Conservation (phyloP, 2,113 vertebrate species). For the Pogonocichla stellata region DNA sequence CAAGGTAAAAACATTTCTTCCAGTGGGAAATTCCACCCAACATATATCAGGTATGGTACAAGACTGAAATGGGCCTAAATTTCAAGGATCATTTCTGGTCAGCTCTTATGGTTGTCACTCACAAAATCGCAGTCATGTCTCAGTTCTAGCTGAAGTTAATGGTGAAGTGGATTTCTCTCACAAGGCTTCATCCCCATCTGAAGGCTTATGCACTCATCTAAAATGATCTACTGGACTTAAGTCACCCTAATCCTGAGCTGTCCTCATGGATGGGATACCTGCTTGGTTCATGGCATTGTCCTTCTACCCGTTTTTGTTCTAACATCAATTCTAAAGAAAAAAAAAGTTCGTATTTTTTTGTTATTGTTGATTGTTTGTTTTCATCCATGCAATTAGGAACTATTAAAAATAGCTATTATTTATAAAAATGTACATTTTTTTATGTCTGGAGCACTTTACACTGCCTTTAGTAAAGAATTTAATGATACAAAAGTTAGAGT, state of each 20-base stretch:
- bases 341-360: too few relatives aligned
- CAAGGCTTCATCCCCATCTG: neutral
- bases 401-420: neutral
- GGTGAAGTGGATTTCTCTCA: neutral
- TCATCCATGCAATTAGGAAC: neutral
- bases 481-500: neutral
- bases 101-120: rapidly evolving
- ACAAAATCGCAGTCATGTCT: neutral
- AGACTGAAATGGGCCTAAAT: neutral
- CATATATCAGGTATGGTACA: neutral
- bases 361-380: neutral
- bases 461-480: neutral
- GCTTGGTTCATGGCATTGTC: neutral
- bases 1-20: neutral
- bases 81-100: neutral
- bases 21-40: neutral
- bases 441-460: neutral
- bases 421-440: neutral
- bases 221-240: neutral
- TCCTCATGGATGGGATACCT: neutral
- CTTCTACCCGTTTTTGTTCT: neutral
- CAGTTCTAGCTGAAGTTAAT: neutral
- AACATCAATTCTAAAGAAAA: neutral
- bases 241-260: neutral
- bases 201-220: neutral